These are phyloP conservation scores for Anorthoa munda DNA, from an alignment of 2,888 invertebrate species.

Conservation along the genomic window DNA sequence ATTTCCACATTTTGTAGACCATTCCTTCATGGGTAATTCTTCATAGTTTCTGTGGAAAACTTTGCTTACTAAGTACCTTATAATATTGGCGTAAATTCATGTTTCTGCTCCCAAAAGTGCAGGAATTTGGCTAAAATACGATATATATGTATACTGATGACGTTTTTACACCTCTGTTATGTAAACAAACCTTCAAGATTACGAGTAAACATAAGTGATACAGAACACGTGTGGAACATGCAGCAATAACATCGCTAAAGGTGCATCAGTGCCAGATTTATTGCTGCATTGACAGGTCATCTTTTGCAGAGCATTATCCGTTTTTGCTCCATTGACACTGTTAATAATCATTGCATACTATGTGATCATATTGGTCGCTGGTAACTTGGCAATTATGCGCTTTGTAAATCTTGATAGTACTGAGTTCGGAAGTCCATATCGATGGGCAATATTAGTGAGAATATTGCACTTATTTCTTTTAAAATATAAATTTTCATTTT, in stretches of 20 bases:
- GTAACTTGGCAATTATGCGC: background rate
- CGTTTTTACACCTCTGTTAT: constrained; percentile 46
- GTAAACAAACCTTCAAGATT: constrained; percentile 49
- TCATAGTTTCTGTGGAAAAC: background rate
- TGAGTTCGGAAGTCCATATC: background rate
- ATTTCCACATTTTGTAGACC: constrained; percentile 7
- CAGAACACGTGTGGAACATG: constrained; percentile 35
- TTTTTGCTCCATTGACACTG: background rate
- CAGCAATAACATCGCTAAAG: constrained; percentile 15
- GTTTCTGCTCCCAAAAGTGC: background rate
- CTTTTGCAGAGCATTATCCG: background rate
- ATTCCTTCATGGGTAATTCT: background rate
- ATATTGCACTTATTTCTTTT: background rate
- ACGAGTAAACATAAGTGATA: constrained; percentile 43
- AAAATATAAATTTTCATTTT: too few species aligned
- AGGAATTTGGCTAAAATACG: background rate
- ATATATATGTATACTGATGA: background rate
- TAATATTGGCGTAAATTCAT: background rate
- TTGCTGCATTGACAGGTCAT: background rate
- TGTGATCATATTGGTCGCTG: background rate
- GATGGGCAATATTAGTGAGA: background rate
- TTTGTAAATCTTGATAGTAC: background rate
- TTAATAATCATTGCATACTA: background rate
- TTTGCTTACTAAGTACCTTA: background rate
- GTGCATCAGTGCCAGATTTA: constrained; percentile 5